These are phyloP conservation scores for Drosophila simulans DNA, from an alignment of 1,140 invertebrate genomes.

Conservation along the genomic window DNA sequence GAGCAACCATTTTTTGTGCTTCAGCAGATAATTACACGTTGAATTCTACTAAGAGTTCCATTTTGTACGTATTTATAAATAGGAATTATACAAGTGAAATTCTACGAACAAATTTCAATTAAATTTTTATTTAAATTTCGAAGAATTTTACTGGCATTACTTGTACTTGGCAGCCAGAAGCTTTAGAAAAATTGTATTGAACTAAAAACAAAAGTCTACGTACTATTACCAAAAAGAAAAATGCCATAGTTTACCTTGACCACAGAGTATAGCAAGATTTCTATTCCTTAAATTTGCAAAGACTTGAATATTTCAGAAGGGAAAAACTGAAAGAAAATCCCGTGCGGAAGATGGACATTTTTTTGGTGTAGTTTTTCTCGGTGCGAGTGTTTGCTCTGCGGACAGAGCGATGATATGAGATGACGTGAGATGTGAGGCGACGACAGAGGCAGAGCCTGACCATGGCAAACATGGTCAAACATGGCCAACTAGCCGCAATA, in stretches of 20 bases:
- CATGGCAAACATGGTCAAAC: constrained; percentile 56
- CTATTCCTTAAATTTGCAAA: neutral
- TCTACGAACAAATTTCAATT: too few relatives aligned
- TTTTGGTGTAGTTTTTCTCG: constrained; percentile 13
- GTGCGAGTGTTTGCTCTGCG: constrained; percentile 27
- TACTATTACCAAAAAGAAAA: neutral
- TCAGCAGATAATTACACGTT: too few relatives aligned
- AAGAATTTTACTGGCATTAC: neutral
- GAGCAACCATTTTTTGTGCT: too few relatives aligned
- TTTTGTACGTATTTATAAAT: too few relatives aligned
- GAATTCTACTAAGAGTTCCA: too few relatives aligned
- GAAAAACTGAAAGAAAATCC: too few relatives aligned
- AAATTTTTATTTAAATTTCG: too few relatives aligned
- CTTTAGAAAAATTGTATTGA: neutral
- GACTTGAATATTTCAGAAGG: neutral
- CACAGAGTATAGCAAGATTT: neutral
- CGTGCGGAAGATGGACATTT: neutral
- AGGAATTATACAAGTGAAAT: too few relatives aligned
- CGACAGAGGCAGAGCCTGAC: constrained; percentile 23
- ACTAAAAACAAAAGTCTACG: neutral
- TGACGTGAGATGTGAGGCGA: constrained; percentile 26
- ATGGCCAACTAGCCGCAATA: constrained; percentile 38
- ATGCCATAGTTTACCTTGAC: neutral
- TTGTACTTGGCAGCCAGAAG: too few relatives aligned
- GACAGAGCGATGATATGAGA: constrained; percentile 31